phyloP scores from a whole-genome alignment of 2,888 invertebrate genomes.

The Drosophila maculinotata region DNA sequence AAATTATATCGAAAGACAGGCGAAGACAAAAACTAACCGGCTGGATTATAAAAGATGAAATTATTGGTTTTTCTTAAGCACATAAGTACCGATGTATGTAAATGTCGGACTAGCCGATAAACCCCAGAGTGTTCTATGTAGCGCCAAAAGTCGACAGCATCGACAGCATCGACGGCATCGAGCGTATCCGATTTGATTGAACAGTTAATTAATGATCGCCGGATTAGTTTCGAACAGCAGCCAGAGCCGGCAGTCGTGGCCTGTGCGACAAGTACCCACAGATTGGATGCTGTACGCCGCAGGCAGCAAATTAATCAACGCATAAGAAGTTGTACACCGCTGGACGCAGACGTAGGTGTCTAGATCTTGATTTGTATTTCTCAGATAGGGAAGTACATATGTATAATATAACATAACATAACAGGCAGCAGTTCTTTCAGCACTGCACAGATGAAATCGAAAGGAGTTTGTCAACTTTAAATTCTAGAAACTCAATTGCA shows the following conservation, averaged over 20 bases:
- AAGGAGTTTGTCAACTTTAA: constrained; percentile 61
- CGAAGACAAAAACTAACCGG: constrained; percentile 15
- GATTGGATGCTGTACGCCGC: constrained; percentile 66
- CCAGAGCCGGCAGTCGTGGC: constrained; percentile 19
- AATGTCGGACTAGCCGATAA: constrained; percentile 25
- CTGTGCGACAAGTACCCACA: constrained; percentile 68
- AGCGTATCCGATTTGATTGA: constrained; percentile 75
- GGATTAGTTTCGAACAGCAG: constrained; percentile 63
- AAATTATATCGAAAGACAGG: constrained; percentile 20
- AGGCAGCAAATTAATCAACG: constrained; percentile 74
- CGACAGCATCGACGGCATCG: constrained; percentile 28
- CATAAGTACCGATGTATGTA: background rate
- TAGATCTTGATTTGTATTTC: constrained; percentile 49
- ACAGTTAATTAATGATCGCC: constrained; percentile 71
- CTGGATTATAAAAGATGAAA: constrained; percentile 17
- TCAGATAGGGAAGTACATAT: constrained; percentile 53
- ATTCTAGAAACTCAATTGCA: background rate
- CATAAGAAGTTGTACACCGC: constrained; percentile 37
- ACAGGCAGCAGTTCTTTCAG: constrained; percentile 13
- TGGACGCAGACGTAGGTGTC: constrained; percentile 56
- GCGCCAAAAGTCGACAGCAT: constrained; percentile 42
- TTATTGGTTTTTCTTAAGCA: constrained; percentile 5
- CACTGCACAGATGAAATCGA: constrained; percentile 31
- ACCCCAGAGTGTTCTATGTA: constrained; percentile 35
- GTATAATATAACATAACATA: too few species aligned